Evolutionary conservation across 2,113 vertebrate genomes (phyloP).

Genomic region (Odocoileus hemionus): DNA sequence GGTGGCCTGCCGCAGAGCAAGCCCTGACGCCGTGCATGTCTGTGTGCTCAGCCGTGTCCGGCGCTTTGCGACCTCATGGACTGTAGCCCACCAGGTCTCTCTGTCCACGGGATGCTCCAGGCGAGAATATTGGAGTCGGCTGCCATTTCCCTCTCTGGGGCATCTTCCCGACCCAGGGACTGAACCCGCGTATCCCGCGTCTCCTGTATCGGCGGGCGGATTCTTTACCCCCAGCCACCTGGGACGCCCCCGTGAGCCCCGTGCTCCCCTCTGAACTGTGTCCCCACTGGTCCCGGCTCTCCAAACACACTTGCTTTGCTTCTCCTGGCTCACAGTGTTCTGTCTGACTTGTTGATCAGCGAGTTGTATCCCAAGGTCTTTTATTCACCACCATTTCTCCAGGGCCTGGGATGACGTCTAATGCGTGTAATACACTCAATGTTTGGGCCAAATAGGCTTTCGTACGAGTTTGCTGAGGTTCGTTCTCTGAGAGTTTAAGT

Average conservation of each 20-base stretch:
- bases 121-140: neutral
- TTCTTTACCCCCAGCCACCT: neutral
- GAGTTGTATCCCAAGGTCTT: neutral
- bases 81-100: neutral
- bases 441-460: accelerated
- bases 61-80: accelerated
- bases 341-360: accelerated
- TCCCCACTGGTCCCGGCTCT: accelerated
- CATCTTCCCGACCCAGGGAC: neutral
- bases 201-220: accelerated
- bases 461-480: neutral
- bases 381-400: neutral
- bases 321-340: accelerated
- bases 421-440: accelerated
- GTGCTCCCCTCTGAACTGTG: accelerated
- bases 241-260: accelerated
- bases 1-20: accelerated
- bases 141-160: neutral
- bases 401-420: neutral
- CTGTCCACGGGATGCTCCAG: neutral
- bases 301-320: accelerated
- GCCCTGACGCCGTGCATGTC: accelerated
- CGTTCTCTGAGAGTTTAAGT: neutral
- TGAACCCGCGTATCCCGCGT: neutral
- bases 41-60: neutral